phyloP scores from a whole-genome alignment of 30 jellyfish, hydroid and myxozoan genomes.

The Catostylus mosaicus region DNA sequence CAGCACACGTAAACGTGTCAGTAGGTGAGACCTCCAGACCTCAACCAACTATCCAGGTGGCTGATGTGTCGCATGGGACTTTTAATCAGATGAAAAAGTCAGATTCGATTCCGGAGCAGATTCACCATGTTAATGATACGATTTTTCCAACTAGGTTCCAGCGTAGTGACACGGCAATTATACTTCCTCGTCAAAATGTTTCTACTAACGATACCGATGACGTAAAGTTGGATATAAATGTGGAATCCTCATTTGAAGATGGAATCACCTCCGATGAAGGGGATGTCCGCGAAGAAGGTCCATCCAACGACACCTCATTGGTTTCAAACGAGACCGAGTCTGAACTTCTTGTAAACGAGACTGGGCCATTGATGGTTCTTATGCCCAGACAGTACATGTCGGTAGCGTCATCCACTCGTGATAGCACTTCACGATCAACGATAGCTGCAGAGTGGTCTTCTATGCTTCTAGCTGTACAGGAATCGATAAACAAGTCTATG shows the following conservation, averaged over 20 bases:
- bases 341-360: slow-evolving; percentile 84
- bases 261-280: slow-evolving; percentile 32
- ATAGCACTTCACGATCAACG: slow-evolving; percentile 11
- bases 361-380: slow-evolving; percentile 76
- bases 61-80: not conserved
- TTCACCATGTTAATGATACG: not conserved
- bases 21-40: not conserved
- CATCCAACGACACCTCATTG: slow-evolving; percentile 81
- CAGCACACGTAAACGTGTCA: not conserved
- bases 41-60: not conserved
- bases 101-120: not conserved
- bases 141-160: not conserved
- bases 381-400: slow-evolving; percentile 58
- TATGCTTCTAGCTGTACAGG: not conserved
- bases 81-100: not conserved
- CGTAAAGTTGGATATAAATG: slow-evolving; percentile 22
- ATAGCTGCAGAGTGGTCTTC: slow-evolving; percentile 21
- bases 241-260: slow-evolving; percentile 44
- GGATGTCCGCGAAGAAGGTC: slow-evolving; percentile 82
- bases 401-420: slow-evolving; percentile 33
- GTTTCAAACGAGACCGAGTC: slow-evolving; percentile 88
- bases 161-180: not conserved
- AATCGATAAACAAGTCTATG: not conserved
- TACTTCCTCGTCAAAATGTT: slow-evolving; percentile 28
- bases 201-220: slow-evolving; percentile 50